Evolutionary conservation across 2,797 vertebrate species (phyloP), one percentile per base, ranked within the genome.

Genomic region (Enteromius unitaeniatus): DNA sequence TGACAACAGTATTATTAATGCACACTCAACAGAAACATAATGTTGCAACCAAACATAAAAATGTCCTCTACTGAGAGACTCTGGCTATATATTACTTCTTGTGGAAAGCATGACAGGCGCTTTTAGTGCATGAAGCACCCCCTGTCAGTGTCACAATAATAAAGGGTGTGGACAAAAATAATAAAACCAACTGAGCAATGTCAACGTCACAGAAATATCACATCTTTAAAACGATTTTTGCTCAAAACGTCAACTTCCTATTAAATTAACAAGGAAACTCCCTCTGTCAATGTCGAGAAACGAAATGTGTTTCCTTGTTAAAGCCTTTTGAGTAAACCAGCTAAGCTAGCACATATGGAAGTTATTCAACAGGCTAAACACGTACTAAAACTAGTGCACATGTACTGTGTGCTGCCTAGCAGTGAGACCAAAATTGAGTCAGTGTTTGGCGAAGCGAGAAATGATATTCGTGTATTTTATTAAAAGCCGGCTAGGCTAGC

Each of bases 401-500:
- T 55, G 1, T 6, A 21, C 13, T 9, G 37, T 9, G 14, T 68
- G 10, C 19, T 42, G 62, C 69, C 64, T 37, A 19, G 13, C 21
- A 17, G 62, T 26, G 7, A 15, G 68, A 34, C 13, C 58, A 69
- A 69, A 11, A 51, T 11, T 23, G 21, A 69, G 81, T 68, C 34
- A 70, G 65, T 31, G 51, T 78, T 86, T 82, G 49, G 34, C 49
- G 42, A 78, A 51, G 15, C 31, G n/a, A 53, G 47, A 1, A 9
- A 28, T 49, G 1, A 40, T 49, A 51, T 70, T 34, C 6, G 40
- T 14, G 67, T 47, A 72, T 70, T 84, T 84, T 21, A 84, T 26
- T 68, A 78, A 70, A 84, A 78, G 75, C 82, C 82, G 82, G 73
- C n/a, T n/a, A n/a, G n/a, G 75, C 26, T 84, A 84, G 42, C 9